Evolutionary conservation across 2,113 vertebrate genomes (phyloP).

Genomic region (Stictonetta naevosa): DNA sequence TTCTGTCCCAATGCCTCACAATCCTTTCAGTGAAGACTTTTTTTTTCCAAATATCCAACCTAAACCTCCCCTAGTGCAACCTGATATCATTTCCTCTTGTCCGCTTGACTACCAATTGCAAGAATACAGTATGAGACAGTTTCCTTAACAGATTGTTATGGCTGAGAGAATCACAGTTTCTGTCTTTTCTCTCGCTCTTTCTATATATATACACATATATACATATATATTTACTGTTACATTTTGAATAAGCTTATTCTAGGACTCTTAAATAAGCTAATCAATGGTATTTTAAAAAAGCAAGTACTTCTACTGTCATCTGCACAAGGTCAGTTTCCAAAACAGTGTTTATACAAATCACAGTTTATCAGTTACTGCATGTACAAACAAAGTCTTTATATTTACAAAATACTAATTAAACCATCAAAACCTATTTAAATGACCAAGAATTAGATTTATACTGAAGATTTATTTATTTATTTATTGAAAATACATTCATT

Average conservation of each 20-base stretch:
- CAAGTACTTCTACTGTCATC: not conserved
- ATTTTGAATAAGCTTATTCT: not conserved
- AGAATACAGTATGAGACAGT: not conserved
- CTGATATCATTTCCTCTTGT: too few species aligned
- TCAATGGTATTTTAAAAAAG: not conserved
- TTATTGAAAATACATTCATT: not conserved
- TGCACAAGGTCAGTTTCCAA: not conserved
- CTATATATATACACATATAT: too few species aligned
- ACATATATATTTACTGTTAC: not conserved
- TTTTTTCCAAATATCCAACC: too few species aligned
- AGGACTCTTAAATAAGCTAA: not conserved
- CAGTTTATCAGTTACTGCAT: not conserved
- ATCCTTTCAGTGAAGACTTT: too few species aligned
- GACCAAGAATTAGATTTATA: not conserved
- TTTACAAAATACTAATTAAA: not conserved
- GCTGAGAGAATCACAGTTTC: not conserved
- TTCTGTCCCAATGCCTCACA: too few species aligned
- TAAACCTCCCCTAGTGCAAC: too few species aligned
- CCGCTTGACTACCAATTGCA: not conserved
- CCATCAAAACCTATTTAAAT: not conserved
- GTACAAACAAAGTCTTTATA: not conserved
- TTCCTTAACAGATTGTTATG: not conserved
- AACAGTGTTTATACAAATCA: not conserved
- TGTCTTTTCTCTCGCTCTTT: not conserved
- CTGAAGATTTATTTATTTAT: not conserved